Evolutionary conservation across 2,888 invertebrate genomes (phyloP).

Genomic region (Stenotaenia linearis): DNA sequence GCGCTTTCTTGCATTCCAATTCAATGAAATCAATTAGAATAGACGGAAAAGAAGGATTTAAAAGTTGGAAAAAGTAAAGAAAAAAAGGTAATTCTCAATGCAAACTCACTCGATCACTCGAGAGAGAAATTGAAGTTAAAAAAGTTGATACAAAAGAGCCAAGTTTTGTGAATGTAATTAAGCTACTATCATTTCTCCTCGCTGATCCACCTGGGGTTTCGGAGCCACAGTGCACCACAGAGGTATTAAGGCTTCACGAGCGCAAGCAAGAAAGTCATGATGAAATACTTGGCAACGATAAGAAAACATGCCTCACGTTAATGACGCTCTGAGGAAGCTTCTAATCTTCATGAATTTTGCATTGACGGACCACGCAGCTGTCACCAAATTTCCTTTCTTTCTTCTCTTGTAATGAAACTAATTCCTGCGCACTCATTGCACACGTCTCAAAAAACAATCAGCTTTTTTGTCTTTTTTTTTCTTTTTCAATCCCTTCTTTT

Average conservation of each 20-base stretch:
- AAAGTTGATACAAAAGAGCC: background rate
- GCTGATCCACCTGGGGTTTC: background rate
- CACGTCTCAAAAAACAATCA: background rate
- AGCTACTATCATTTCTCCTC: background rate
- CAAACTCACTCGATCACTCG: background rate
- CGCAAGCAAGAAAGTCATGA: conserved; percentile 22
- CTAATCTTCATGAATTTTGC: conserved; percentile 31
- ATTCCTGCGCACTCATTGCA: background rate
- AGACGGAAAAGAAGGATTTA: background rate
- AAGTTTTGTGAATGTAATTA: conserved; percentile 26
- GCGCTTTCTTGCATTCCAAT: background rate
- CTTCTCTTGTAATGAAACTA: background rate
- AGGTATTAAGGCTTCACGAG: background rate
- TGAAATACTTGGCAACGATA: conserved; percentile 22
- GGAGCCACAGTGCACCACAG: background rate
- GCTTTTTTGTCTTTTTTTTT: background rate
- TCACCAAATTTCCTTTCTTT: conserved; percentile 13
- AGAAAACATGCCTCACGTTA: conserved; percentile 28
- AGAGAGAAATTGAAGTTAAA: background rate
- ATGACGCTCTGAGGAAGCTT: background rate
- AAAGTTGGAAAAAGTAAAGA: background rate
- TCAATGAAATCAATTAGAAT: background rate
- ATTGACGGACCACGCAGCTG: conserved; percentile 12
- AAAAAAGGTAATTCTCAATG: background rate
- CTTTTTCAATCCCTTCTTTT: background rate